Percentiles rank a stretch among this genome's conserved stretches.
phyloP scores from a whole-genome alignment of 2,797 vertebrate genomes.

The Acomys russatus region DNA sequence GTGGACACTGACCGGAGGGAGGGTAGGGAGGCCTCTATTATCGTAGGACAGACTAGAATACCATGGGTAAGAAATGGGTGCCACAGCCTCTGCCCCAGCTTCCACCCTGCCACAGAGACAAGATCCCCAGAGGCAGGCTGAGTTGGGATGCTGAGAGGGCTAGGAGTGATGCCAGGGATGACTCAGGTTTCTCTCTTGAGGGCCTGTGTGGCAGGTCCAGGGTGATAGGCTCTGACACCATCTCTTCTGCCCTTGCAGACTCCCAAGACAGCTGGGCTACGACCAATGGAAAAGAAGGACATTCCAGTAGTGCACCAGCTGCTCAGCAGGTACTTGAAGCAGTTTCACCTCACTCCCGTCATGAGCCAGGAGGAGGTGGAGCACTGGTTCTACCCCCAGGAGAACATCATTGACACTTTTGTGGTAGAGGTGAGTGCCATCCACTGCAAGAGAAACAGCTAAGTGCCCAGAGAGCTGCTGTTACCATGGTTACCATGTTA shows the following conservation, averaged over 20 bases:
- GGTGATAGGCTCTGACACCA: not conserved
- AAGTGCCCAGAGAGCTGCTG: not conserved
- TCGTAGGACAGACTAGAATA: not conserved
- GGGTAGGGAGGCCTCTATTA: not conserved
- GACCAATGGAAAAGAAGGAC: constrained; percentile 96
- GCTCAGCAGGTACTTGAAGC: constrained; percentile 94
- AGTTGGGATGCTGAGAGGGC: fast-evolving
- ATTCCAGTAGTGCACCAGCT: constrained; percentile 94
- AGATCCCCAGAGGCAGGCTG: not conserved
- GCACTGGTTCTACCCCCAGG: constrained; percentile 97
- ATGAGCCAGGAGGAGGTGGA: constrained; percentile 96
- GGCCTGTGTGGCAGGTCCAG: not conserved
- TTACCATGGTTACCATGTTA: not conserved
- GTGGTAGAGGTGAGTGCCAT: constrained; percentile 94
- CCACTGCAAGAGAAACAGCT: not conserved
- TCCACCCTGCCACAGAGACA: not conserved
- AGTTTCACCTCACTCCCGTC: constrained; percentile 95
- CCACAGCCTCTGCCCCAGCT: not conserved
- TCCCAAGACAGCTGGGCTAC: constrained; percentile 94
- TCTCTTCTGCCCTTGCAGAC: constrained; percentile 86
- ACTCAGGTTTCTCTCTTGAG: not conserved
- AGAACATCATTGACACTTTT: constrained; percentile 98
- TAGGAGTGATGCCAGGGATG: not conserved
- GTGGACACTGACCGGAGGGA: not conserved
- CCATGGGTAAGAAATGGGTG: not conserved